These are phyloP conservation scores for Coptotermes formosanus DNA, from an alignment of 1,140 invertebrate genomes.

Conservation along the genomic window DNA sequence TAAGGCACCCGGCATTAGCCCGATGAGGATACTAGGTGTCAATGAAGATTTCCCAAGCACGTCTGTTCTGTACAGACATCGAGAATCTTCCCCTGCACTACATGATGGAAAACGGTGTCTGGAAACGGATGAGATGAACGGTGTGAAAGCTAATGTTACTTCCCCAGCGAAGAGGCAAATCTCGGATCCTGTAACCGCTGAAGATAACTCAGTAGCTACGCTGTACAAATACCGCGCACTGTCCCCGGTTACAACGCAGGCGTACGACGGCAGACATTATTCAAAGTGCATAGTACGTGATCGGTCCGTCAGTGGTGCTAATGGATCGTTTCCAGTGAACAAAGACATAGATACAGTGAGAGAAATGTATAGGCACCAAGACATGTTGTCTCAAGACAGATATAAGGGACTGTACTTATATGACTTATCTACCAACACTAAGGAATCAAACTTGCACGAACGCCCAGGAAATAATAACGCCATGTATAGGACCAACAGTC, in stretches of 20 bases:
- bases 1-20: background rate
- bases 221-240: background rate
- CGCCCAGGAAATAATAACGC: background rate
- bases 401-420: slow-evolving; percentile 8
- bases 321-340: too few species aligned
- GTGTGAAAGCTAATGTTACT: too few species aligned
- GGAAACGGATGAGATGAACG: background rate
- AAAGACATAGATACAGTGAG: too few species aligned
- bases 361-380: background rate
- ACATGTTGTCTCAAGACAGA: background rate
- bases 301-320: too few species aligned
- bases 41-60: background rate
- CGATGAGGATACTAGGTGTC: background rate
- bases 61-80: too few species aligned
- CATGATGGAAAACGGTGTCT: background rate
- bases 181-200: too few species aligned
- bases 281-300: too few species aligned
- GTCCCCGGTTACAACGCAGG: background rate
- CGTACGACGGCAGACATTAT: too few species aligned
- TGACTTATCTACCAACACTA: background rate
- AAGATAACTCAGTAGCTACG: too few species aligned
- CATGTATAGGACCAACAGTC: background rate
- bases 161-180: too few species aligned
- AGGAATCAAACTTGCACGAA: background rate
- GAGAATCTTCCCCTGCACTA: too few species aligned